Conservation (phyloP, 2,113 vertebrate genomes). For the Leucopsar rothschildi region DNA sequence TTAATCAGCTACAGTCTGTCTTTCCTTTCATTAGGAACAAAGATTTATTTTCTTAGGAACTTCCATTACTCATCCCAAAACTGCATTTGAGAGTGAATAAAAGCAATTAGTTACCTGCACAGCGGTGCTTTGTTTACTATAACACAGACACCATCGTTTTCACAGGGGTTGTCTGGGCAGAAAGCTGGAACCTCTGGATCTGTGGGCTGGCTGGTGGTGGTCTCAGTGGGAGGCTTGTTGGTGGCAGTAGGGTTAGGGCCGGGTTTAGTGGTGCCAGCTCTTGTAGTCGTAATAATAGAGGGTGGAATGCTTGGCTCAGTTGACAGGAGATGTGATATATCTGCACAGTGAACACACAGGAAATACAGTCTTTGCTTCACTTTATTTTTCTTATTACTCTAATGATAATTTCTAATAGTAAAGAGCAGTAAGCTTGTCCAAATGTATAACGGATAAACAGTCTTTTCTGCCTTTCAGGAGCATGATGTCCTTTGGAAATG, state of each 20-base stretch:
- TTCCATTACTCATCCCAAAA: background rate
- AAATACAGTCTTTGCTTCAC: background rate
- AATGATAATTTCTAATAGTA: background rate
- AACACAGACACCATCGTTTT: slow-evolving; percentile 81
- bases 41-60: background rate
- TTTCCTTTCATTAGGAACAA: background rate
- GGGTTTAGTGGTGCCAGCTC: background rate
- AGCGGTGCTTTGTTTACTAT: background rate
- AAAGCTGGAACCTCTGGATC: background rate
- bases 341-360: slow-evolving; percentile 40
- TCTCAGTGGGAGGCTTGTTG: background rate
- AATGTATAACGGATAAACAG: background rate
- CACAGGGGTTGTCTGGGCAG: slow-evolving; percentile 73
- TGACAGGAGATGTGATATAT: slow-evolving; percentile 80
- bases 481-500: background rate
- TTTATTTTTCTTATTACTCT: background rate
- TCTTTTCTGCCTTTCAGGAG: background rate
- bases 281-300: background rate
- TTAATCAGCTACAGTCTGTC: background rate
- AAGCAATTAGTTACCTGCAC: slow-evolving; percentile 84
- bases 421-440: background rate
- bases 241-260: background rate
- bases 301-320: slow-evolving; percentile 33
- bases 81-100: background rate
- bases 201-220: rapidly evolving